Evolutionary conservation across 1,140 invertebrate genomes (phyloP).

Genomic region (Trissolcus basalis): DNA sequence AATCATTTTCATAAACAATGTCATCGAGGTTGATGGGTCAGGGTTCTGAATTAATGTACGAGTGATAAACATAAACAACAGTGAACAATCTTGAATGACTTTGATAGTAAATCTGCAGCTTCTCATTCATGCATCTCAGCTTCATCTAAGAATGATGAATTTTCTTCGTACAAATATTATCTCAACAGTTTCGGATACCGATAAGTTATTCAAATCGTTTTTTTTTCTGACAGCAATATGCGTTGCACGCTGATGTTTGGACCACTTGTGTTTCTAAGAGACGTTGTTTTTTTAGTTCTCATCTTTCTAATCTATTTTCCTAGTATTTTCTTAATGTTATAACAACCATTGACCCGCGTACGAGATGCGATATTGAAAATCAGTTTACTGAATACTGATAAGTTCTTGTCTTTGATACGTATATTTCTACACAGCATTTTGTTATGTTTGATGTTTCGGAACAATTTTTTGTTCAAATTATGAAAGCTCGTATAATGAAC

Average conservation of each 20-base stretch:
- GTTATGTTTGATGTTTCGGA: too few species aligned
- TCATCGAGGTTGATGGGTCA: conserved; percentile 48
- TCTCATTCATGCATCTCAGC: conserved; percentile 15
- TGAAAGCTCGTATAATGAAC: too few species aligned
- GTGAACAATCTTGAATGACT: conserved; percentile 35
- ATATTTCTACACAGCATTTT: too few species aligned
- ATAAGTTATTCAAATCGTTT: not conserved
- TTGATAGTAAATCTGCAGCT: conserved; percentile 24
- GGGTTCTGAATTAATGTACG: conserved; percentile 20
- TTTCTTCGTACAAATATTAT: conserved; percentile 6
- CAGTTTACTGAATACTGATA: conserved; percentile 4
- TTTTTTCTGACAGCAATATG: not conserved
- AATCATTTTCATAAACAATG: conserved; percentile 11
- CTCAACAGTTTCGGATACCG: conserved; percentile 1
- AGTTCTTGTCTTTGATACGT: not conserved
- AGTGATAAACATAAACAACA: conserved; percentile 30
- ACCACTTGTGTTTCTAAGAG: not conserved
- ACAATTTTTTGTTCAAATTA: too few species aligned
- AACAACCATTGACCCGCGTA: conserved; percentile 25
- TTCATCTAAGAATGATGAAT: conserved; percentile 1
- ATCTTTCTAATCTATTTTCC: conserved; percentile 30
- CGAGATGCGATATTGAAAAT: conserved; percentile 22
- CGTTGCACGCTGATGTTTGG: not conserved
- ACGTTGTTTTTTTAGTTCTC: conserved; percentile 11
- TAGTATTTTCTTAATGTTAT: conserved; percentile 28